Evolutionary conservation across 1,140 invertebrate species (phyloP).

Genomic region (Scaptodrosophila lebanonensis): DNA sequence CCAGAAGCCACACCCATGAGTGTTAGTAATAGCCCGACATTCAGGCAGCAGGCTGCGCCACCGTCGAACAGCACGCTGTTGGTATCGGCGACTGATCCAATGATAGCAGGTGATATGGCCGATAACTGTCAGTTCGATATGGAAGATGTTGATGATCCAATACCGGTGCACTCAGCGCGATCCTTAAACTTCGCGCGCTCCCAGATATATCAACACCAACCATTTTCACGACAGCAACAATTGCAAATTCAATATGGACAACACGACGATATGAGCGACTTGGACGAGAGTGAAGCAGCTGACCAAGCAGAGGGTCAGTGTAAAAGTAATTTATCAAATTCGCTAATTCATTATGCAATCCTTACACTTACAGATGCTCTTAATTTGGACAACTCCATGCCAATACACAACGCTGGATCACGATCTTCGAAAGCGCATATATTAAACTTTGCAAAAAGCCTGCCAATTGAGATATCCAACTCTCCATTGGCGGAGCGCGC

Average conservation of each 20-base stretch:
- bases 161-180: constrained; percentile 12
- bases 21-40: constrained; percentile 75
- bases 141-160: constrained; percentile 57
- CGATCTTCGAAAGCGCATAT: constrained; percentile 26
- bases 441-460: constrained; percentile 64
- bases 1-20: constrained; percentile 76
- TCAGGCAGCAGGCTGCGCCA: constrained; percentile 60
- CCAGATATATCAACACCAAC: constrained; percentile 18
- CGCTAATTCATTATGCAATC: background rate
- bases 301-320: constrained; percentile 67
- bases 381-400: constrained; percentile 61
- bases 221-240: constrained; percentile 23
- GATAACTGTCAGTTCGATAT: constrained; percentile 72
- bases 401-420: constrained; percentile 46
- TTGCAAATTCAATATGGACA: constrained; percentile 37
- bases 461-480: constrained; percentile 71
- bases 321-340: background rate
- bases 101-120: constrained; percentile 30
- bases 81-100: background rate
- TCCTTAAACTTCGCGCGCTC: constrained; percentile 6
- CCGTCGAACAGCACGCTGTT: constrained; percentile 5
- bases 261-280: constrained; percentile 56
- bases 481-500: constrained; percentile 48
- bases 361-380: constrained; percentile 47
- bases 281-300: constrained; percentile 51